Evolutionary conservation across 2,113 vertebrate genomes (phyloP), one percentile per base, ranked within the genome.

Genomic region (Ovis canadensis): DNA sequence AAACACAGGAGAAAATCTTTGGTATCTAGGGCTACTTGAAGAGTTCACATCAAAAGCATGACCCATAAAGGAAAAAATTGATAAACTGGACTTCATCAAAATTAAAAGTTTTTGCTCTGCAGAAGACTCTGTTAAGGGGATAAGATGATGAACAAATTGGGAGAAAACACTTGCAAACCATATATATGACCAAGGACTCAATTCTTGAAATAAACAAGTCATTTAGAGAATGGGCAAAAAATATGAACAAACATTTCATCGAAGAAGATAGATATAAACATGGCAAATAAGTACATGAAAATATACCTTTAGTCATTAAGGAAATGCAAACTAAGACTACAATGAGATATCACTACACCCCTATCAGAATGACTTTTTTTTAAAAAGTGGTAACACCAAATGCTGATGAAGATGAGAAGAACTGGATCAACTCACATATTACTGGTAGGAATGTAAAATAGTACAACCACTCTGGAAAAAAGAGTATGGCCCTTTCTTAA

Each of bases 1-100:
- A 95, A 93, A 87, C n/a, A 83, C 25, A 84, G 7, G 29, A 84
- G 31, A 96, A 86, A 83, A 95, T 77, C 62, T 96, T 91, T 77
- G 50, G 29, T 43, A 52, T 43, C 31, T 71, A 95, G 48, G 21
- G 31, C 36, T 90, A 55, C 17, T 48, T 93, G 12, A 84, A 67
- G 52, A 50, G 45, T 33, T 90, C 10, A 86, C 45, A 96, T 13
- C 59, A 91, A 91, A 93, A 71, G 27, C 57, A 85, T 25, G 9
- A 74, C 23, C 52, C 48, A 60, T 40, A 89, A 64, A 90, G 83
- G 40, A 74, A 91, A 84, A 87, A 57, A 67, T 0, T 33, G 48
- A 84, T 94, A 88, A 97, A 57, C 0, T 60, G 17, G n/a, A 88
- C 7, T 91, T 88, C 29, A 92, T 29, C 7, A 74, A 97, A 91